Conservation (phyloP, 2,888 invertebrate genomes). For the Acronicta alni region DNA sequence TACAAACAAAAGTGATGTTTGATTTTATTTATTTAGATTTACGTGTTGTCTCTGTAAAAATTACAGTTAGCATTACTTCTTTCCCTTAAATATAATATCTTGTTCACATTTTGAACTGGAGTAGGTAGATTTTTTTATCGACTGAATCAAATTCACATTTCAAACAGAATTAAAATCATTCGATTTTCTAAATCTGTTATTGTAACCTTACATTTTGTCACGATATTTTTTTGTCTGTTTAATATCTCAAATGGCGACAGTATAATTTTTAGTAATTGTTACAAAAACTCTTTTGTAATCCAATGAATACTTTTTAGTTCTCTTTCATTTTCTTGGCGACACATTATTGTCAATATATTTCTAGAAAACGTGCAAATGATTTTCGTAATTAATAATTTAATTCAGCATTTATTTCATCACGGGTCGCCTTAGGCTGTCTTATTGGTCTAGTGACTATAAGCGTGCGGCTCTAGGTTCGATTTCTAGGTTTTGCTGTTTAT, state of each 20-base stretch:
- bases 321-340: not conserved
- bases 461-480: too few relatives aligned
- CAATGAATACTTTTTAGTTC: conserved; percentile 18
- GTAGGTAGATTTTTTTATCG: not conserved
- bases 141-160: not conserved
- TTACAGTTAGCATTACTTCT: too few relatives aligned
- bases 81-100: too few relatives aligned
- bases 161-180: not conserved
- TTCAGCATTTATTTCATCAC: too few relatives aligned
- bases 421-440: too few relatives aligned
- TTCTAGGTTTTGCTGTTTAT: too few relatives aligned
- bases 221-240: conserved; percentile 8
- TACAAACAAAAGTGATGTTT: conserved; percentile 9
- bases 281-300: conserved; percentile 12
- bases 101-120: too few relatives aligned
- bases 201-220: not conserved
- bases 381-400: too few relatives aligned
- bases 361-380: too few relatives aligned
- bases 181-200: not conserved
- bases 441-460: too few relatives aligned
- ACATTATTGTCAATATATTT: not conserved
- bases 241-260: not conserved
- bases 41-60: too few relatives aligned
- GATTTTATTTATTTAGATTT: not conserved
- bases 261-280: conserved; percentile 18